Evolutionary conservation across 2,797 vertebrate genomes (phyloP).

Genomic region (Poecile montanus): DNA sequence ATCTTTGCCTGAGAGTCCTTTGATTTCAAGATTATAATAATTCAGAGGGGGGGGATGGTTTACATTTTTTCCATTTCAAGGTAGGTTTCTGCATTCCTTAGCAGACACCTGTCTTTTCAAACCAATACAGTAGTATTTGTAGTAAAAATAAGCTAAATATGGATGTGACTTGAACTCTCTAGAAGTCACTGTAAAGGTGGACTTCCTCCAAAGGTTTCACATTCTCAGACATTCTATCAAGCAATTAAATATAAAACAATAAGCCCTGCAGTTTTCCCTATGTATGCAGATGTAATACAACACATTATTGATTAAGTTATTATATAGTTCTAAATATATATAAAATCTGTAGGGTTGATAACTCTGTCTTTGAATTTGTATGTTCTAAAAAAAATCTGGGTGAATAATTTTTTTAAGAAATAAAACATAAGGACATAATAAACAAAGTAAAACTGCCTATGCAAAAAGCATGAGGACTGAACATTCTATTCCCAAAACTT

Average conservation of each 20-base stretch:
- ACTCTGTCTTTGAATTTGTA: neutral
- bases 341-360: neutral
- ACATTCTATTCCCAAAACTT: neutral
- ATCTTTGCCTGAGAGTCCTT: too few relatives aligned
- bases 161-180: neutral
- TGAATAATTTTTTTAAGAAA: neutral
- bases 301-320: neutral
- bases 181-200: neutral
- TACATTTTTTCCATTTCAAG: too few relatives aligned
- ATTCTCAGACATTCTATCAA: neutral
- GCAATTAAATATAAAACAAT: neutral
- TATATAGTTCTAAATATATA: neutral
- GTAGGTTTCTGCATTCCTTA: too few relatives aligned
- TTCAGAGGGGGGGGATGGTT: too few relatives aligned
- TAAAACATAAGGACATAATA: neutral
- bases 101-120: too few relatives aligned
- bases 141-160: neutral
- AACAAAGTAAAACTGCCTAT: neutral
- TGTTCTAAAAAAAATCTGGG: neutral
- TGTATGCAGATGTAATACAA: neutral
- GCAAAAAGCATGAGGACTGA: neutral
- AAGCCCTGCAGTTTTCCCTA: neutral
- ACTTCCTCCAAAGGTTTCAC: neutral
- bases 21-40: too few relatives aligned
- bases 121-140: neutral